phyloP scores from a whole-genome alignment of 1,140 invertebrate genomes.

The Archegozetes longisetosus region DNA sequence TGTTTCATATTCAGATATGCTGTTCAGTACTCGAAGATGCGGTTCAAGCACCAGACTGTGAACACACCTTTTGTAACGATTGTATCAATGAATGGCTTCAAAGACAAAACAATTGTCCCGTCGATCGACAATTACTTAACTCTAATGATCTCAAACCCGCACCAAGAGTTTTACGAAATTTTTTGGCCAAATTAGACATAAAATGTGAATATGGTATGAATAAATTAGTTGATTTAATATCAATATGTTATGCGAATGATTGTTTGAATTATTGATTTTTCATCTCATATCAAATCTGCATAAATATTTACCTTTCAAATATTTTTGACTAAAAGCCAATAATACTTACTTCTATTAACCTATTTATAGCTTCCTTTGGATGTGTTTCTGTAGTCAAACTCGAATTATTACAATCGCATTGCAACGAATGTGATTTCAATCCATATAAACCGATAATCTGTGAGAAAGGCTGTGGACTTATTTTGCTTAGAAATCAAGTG shows the following conservation, averaged over 20 bases:
- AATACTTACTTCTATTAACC: too few species aligned
- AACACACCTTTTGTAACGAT: conserved; percentile 1
- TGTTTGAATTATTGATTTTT: too few species aligned
- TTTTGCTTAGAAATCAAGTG: conserved; percentile 6
- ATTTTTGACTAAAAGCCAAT: too few species aligned
- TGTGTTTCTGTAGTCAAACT: not conserved
- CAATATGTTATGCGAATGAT: not conserved
- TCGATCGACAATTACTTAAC: conserved; percentile 1
- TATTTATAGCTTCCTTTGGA: not conserved
- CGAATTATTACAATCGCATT: not conserved
- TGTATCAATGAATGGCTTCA: conserved; percentile 2
- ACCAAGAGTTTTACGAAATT: not conserved
- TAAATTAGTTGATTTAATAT: not conserved
- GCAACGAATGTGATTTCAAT: conserved; percentile 1
- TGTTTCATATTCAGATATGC: not conserved
- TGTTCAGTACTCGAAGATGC: not conserved
- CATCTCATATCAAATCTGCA: too few species aligned
- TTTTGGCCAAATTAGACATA: not conserved
- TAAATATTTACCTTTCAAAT: too few species aligned
- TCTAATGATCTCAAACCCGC: not conserved
- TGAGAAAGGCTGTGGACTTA: conserved; percentile 1
- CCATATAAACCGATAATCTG: conserved; percentile 1
- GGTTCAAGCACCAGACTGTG: conserved; percentile 2
- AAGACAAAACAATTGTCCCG: conserved; percentile 3
- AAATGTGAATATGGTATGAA: not conserved